phyloP scores from a whole-genome alignment of 92 coral and sea anemone genomes.

The Diadumene lineata region DNA sequence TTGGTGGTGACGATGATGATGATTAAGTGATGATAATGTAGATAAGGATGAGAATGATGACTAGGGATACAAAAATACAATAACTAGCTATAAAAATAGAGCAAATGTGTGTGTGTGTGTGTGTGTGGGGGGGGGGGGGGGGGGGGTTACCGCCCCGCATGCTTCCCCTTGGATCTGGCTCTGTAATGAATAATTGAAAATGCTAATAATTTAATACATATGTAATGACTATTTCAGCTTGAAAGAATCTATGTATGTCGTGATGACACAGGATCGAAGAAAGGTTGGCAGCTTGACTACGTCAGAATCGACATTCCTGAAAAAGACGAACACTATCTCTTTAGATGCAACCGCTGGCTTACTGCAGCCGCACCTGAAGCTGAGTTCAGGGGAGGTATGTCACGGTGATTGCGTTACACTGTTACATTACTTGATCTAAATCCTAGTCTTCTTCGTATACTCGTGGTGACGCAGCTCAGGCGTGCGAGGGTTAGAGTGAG shows the following conservation, averaged over 20 bases:
- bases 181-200: neutral
- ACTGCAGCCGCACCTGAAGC: conserved; percentile 63
- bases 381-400: conserved; percentile 70
- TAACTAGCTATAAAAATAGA: too few relatives aligned
- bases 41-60: too few relatives aligned
- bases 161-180: too few relatives aligned
- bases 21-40: too few relatives aligned
- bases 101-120: too few relatives aligned
- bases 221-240: conserved; percentile 35
- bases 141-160: too few relatives aligned
- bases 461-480: too few relatives aligned
- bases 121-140: too few relatives aligned
- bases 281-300: conserved; percentile 89
- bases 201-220: neutral
- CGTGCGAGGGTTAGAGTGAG: too few relatives aligned
- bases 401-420: neutral
- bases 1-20: too few relatives aligned
- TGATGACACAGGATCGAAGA: conserved; percentile 69
- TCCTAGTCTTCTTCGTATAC: too few relatives aligned
- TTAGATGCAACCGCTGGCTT: conserved; percentile 85
- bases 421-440: neutral
- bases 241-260: conserved; percentile 77
- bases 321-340: conserved; percentile 74
- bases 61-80: too few relatives aligned
- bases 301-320: conserved; percentile 79